Base-by-base conservation (phyloP, 1,140 invertebrate genomes). In the Drosophila yakuba region DNA sequence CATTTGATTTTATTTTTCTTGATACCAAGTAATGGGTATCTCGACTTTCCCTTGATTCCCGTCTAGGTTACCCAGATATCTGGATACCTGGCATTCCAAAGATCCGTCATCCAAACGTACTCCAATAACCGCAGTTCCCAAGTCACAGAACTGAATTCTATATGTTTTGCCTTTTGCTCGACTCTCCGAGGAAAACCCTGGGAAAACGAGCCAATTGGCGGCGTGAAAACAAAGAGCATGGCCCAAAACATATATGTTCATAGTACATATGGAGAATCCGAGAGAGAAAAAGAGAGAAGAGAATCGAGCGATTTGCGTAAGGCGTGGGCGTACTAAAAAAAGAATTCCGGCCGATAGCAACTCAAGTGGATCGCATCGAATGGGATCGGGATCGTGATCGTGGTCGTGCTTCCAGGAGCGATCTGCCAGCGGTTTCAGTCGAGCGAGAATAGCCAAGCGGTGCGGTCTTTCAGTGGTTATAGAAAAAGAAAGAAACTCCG, bases 251-350 rank as follows among this genome's bases (percentile, higher is more conserved):
- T 14, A 54, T 20, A 36, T 25, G 25, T 28, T 4, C 4, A 39
- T 10, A 7, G 7, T 32, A 71, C 20, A 54, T 20, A 23, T 15
- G n/a, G 20, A 28, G 12, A 68, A 41, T 8, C 25, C 20, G 15
- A 51, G 41, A 14, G 66, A 39, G 32, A 77, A 39, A 5, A 0
- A 12, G 39, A 44, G 74, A 52, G 57, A 41, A 52, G 57, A 41
- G 25, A 11, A 10, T 38, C 51, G 20, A 50, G 20, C 14, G 64
- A 62, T 76, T 76, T 67, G 66, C 61, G 64, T 60, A 76, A 80
- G 78, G 69, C 80, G 80, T 75, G 73, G 76, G 67, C 74, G 55
- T 60, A 75, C 84, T 89, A 88, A 88, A 88, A 89, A 84, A 80
- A 88, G 84, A 88, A 69, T 75, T 58, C 54, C 47, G 45, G 35